Evolutionary conservation across 2,888 invertebrate species (phyloP), one percentile per base, ranked within the genome.

Genomic region (Drosophila tripunctata): DNA sequence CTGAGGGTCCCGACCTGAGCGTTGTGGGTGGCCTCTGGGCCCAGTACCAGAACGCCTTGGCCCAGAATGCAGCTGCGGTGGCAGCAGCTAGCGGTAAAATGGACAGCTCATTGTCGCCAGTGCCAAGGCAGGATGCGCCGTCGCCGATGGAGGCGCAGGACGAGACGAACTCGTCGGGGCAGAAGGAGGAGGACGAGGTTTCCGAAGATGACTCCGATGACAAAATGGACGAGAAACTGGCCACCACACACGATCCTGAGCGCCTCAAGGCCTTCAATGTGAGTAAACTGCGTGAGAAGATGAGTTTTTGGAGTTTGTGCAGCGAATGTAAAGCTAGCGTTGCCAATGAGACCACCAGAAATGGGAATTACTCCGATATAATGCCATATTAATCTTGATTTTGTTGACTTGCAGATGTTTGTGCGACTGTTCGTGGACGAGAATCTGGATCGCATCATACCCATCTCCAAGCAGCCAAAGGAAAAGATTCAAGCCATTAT

Each of bases 401-500:
- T 10, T n/a, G 21, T 54, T 48, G 30, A 40, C 67, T 80, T 93
- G 47, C 93, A 98, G 98, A 98, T 98, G 98, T 98, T 98, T 92
- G 98, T 98, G 67, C 95, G 98, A 36, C 93, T 98, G 65, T 98
- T 98, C 92, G 98, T 98, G 67, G 98, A 98, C 91, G 98, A 98
- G 92, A 98, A 98, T 90, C 93, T 98, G 82, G 98, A 98, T 91
- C 94, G 98, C 89, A 97, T 97, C 93, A 97, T 98, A 60, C 98
- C 98, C 60, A 98, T 98, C 89, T 98, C 98, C 51, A 98, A 98
- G 90, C 98, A 98, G 92, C 98, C 98, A 6, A 98, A 98, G 91
- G 98, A 98, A 91, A 98, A 98, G 93, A 97, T 98, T 78, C 98
- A 98, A 90, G 98, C 98, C 15, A 98, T 98, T 90, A 97, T 98